Percentiles rank a stretch among this genome's conserved stretches.
Conservation (phyloP, 2,113 vertebrate species). For the Cebidichthys violaceus region DNA sequence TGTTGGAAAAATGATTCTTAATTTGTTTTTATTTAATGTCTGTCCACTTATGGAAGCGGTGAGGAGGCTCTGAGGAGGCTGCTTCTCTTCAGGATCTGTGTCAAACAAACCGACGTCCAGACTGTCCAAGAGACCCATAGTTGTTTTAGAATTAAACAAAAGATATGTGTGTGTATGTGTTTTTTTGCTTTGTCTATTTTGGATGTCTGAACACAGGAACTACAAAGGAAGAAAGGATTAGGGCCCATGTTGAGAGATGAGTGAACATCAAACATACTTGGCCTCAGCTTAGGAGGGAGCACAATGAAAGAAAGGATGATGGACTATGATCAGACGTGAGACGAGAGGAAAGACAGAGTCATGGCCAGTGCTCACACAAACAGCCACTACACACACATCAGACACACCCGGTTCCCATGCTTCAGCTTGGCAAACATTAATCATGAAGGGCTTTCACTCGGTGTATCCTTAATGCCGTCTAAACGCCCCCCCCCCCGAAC, state of each 20-base stretch:
- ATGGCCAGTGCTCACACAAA: slow-evolving; percentile 43
- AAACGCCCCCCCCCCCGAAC: neutral
- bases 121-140: neutral
- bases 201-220: slow-evolving; percentile 2
- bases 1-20: neutral
- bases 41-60: neutral
- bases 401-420: neutral
- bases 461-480: neutral
- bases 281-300: slow-evolving; percentile 2
- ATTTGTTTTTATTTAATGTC: neutral
- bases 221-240: slow-evolving; percentile 7
- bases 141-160: neutral
- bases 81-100: neutral
- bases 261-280: slow-evolving; percentile 48
- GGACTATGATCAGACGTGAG: slow-evolving; percentile 49
- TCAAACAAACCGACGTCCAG: neutral
- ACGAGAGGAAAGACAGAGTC: slow-evolving; percentile 32
- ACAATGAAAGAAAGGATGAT: slow-evolving; percentile 52
- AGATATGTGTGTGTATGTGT: too few species aligned
- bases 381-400: slow-evolving; percentile 24
- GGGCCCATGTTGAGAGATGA: slow-evolving; percentile 23
- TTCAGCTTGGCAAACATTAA: slow-evolving; percentile 11
- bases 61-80: neutral
- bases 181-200: too few species aligned
- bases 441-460: slow-evolving; percentile 15